These are phyloP conservation scores for Copidosoma aretas DNA, from an alignment of 2,888 invertebrate species.

Conservation along the genomic window DNA sequence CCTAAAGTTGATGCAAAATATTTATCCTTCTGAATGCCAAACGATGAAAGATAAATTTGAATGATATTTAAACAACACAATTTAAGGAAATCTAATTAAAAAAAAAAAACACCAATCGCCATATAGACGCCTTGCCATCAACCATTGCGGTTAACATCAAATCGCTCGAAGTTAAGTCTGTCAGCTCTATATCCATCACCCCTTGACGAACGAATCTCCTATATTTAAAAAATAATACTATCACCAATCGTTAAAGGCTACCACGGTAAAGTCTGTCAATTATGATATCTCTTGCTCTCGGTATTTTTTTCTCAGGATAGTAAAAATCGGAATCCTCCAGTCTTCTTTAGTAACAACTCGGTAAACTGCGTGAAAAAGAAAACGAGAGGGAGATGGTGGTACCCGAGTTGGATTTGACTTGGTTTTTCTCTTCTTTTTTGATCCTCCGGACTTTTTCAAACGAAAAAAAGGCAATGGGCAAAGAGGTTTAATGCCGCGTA, in stretches of 20 bases:
- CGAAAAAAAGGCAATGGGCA: not conserved
- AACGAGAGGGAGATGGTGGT: constrained; percentile 14
- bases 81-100: too few relatives aligned
- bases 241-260: too few relatives aligned
- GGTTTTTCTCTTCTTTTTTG: constrained; percentile 4
- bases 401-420: constrained; percentile 16
- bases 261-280: not conserved
- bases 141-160: not conserved
- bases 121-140: too few relatives aligned
- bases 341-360: constrained; percentile 15
- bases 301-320: not conserved
- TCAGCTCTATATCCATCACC: not conserved
- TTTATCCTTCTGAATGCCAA: too few relatives aligned
- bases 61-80: too few relatives aligned
- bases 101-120: too few relatives aligned
- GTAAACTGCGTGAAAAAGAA: constrained; percentile 32
- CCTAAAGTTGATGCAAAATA: too few relatives aligned
- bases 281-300: not conserved
- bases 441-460: not conserved
- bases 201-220: not conserved
- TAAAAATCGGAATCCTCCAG: not conserved
- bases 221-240: too few relatives aligned
- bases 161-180: not conserved
- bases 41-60: too few relatives aligned
- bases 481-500: constrained; percentile 4